A percentile compares a stretch with the other conserved stretches of the same genome.
Conservation (phyloP, 2,888 invertebrate genomes). For the Caenorhabditis imperialis region DNA sequence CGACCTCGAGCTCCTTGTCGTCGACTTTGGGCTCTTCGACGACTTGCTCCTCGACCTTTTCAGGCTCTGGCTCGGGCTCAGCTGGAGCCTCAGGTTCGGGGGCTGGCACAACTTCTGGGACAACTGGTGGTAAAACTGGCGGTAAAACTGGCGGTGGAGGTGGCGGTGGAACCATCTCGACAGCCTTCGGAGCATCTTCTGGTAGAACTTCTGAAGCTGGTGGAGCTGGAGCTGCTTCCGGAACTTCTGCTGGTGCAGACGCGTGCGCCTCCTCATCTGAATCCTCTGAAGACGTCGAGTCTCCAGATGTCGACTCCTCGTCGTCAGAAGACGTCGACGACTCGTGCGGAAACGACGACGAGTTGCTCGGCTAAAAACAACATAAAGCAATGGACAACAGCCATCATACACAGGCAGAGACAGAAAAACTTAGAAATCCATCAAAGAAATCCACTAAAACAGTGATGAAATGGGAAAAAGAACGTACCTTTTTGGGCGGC, state of each 20-base stretch:
- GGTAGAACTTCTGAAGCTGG: no score
- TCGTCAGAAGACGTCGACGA: conserved; percentile 29
- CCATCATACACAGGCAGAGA: conserved; percentile 41
- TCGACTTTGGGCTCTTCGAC: not conserved
- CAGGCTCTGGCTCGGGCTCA: not conserved
- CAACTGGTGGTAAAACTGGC: not conserved
- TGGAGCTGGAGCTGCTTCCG: no score
- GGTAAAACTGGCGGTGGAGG: not conserved
- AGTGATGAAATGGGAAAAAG: no score
- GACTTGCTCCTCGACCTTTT: not conserved
- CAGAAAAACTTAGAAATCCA: no score
- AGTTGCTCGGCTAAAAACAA: conserved; percentile 30
- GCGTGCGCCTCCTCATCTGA: not conserved
- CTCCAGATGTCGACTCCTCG: no score
- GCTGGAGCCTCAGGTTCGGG: not conserved
- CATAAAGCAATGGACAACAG: conserved; percentile 48
- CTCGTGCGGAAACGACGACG: conserved; percentile 27
- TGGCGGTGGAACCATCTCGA: not conserved
- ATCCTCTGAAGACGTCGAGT: conserved; percentile 31
- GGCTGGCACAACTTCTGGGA: not conserved
- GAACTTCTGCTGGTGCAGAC: not conserved
- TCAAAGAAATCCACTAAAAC: no score
- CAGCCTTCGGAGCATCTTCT: no score
- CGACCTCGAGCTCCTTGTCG: no score
- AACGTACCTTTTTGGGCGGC: conserved; percentile 38